Conservation (phyloP, 2,888 invertebrate species). For the Drosophila falleni region DNA sequence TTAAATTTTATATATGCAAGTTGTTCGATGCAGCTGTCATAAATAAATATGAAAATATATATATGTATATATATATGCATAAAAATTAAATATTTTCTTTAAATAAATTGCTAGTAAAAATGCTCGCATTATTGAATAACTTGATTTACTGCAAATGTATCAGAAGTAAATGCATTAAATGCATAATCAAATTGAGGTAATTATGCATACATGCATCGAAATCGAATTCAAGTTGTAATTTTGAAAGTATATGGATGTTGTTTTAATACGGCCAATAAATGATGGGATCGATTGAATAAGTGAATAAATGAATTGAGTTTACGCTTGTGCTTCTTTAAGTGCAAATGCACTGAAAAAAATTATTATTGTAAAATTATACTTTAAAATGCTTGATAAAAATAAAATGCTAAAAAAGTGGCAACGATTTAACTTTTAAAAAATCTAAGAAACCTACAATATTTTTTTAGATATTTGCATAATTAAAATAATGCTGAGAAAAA, state of each 20-base stretch:
- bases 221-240: constrained; percentile 4
- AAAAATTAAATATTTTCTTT: not conserved
- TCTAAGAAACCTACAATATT: too few species aligned
- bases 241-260: constrained; percentile 14
- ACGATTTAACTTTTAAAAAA: too few species aligned
- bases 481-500: too few species aligned
- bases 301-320: constrained; percentile 38
- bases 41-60: not conserved
- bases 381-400: too few species aligned
- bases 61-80: not conserved
- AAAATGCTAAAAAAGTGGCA: too few species aligned
- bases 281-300: not conserved
- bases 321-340: constrained; percentile 48
- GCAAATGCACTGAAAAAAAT: not conserved
- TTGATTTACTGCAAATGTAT: not conserved
- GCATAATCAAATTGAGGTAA: constrained; percentile 19
- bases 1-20: too few species aligned
- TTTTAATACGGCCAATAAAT: constrained; percentile 15
- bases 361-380: too few species aligned
- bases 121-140: not conserved
- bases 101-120: not conserved
- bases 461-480: too few species aligned
- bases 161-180: constrained; percentile 8
- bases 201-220: constrained; percentile 8
- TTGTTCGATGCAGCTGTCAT: too few species aligned